These are phyloP conservation scores for Idaea aversata DNA, from an alignment of 2,888 invertebrate genomes.

Conservation along the genomic window DNA sequence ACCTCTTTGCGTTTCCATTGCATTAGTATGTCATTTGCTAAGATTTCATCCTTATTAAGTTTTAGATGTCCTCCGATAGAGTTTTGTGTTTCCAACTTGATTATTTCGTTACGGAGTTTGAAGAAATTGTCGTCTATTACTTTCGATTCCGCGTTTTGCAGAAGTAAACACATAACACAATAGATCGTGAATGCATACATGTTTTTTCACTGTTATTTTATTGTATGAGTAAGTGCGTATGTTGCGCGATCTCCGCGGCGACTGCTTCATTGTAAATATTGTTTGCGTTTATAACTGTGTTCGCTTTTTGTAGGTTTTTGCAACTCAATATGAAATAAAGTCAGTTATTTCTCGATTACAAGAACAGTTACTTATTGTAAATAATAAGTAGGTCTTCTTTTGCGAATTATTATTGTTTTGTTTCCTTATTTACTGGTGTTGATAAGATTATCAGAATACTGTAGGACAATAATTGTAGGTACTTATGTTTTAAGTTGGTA, in stretches of 20 bases:
- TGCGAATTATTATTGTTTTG: not conserved
- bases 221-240: not conserved
- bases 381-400: not conserved
- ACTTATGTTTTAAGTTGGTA: not conserved
- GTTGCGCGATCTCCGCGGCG: constrained; percentile 4
- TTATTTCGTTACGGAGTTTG: constrained; percentile 39
- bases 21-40: constrained; percentile 81
- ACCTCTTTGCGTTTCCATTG: constrained; percentile 75
- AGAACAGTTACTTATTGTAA: not conserved
- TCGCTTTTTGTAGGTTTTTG: not conserved
- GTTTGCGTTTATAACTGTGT: not conserved
- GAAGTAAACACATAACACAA: constrained; percentile 32
- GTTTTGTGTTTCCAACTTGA: constrained; percentile 62
- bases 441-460: not conserved
- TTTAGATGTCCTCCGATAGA: constrained; percentile 73
- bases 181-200: constrained; percentile 30
- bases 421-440: not conserved
- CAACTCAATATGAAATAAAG: not conserved
- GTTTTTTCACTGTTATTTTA: constrained; percentile 13
- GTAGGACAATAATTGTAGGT: not conserved
- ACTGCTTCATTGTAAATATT: not conserved
- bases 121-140: constrained; percentile 39
- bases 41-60: constrained; percentile 68
- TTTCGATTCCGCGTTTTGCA: constrained; percentile 34
- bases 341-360: not conserved